Percentiles rank a stretch among this genome's conserved stretches.
Evolutionary conservation across 37 sponge, comb jelly and placozoan species (phyloP).

Genomic region (Beroe ovata): DNA sequence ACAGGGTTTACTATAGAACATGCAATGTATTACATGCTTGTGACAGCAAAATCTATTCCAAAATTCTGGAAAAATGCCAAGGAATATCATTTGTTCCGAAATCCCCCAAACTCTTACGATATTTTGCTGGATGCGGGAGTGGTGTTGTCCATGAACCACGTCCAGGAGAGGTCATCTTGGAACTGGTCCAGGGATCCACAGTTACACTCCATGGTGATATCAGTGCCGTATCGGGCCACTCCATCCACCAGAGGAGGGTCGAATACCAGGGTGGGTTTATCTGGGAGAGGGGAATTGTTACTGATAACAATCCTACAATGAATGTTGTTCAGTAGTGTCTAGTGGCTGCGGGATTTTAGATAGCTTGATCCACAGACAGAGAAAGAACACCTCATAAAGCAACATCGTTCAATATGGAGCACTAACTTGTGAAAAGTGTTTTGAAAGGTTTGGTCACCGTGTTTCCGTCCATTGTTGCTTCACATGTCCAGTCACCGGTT

Average conservation of each 20-base stretch:
- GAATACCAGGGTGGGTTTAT: background rate
- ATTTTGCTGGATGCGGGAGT: conserved; percentile 18
- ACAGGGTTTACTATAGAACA: background rate
- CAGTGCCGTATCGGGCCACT: conserved; percentile 23
- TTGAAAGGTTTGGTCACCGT: background rate
- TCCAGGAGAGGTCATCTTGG: background rate
- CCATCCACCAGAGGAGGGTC: background rate
- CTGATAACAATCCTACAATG: background rate
- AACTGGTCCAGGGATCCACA: background rate
- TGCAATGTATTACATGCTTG: background rate
- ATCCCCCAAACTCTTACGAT: too few species aligned
- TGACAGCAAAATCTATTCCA: too few species aligned
- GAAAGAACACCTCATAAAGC: too few species aligned
- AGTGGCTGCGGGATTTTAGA: background rate
- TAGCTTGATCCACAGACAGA: too few species aligned
- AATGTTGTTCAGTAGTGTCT: background rate
- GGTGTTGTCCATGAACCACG: conserved; percentile 17
- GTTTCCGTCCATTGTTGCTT: background rate
- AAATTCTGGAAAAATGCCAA: too few species aligned
- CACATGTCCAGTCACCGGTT: conserved; percentile 28
- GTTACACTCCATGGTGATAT: conserved; percentile 5
- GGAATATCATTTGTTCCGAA: too few species aligned
- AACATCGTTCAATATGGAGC: too few species aligned
- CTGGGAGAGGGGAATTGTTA: background rate
- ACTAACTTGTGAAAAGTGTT: conserved; percentile 22